These are phyloP conservation scores for Chanos chanos DNA, from an alignment of 2,797 vertebrate species.

Conservation along the genomic window DNA sequence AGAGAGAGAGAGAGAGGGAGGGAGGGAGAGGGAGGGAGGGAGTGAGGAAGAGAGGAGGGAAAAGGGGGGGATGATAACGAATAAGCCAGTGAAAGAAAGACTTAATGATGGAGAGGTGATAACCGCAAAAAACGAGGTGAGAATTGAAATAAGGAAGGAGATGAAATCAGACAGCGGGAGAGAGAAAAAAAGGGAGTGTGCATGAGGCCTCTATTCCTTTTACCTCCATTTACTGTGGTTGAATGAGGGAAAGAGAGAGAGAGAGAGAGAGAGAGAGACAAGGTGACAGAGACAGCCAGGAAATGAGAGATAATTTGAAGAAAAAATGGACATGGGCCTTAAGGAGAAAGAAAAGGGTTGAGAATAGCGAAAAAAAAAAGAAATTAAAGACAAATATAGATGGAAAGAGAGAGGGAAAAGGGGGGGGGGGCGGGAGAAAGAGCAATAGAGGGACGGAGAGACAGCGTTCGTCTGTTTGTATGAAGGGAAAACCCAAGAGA, in stretches of 20 bases:
- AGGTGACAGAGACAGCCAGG: conserved; percentile 10
- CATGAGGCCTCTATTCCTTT: neutral
- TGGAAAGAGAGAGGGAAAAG: conserved; percentile 4
- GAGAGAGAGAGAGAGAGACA: conserved; percentile 18
- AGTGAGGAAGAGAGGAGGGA: conserved; percentile 53
- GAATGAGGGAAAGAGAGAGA: conserved; percentile 48
- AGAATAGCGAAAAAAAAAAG: conserved; percentile 34
- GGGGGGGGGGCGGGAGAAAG: conserved; percentile 9
- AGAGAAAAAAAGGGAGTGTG: neutral
- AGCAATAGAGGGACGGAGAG: conserved; percentile 12
- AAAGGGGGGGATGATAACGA: conserved; percentile 63
- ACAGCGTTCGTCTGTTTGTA: too few relatives aligned
- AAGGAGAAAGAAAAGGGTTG: neutral
- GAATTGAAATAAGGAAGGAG: neutral
- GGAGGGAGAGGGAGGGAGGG: conserved; percentile 40
- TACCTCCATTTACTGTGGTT: neutral
- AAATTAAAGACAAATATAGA: neutral
- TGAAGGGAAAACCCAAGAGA: conserved; percentile 9
- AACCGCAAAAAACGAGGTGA: conserved; percentile 48
- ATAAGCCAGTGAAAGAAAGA: conserved; percentile 58
- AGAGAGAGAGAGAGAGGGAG: conserved; percentile 11
- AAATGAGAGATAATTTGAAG: neutral
- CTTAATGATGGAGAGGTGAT: conserved; percentile 67
- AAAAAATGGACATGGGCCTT: neutral
- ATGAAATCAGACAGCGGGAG: conserved; percentile 26